These are phyloP conservation scores for Caenorhabditis tropicalis DNA, from an alignment of 1,140 invertebrate species.

Conservation along the genomic window DNA sequence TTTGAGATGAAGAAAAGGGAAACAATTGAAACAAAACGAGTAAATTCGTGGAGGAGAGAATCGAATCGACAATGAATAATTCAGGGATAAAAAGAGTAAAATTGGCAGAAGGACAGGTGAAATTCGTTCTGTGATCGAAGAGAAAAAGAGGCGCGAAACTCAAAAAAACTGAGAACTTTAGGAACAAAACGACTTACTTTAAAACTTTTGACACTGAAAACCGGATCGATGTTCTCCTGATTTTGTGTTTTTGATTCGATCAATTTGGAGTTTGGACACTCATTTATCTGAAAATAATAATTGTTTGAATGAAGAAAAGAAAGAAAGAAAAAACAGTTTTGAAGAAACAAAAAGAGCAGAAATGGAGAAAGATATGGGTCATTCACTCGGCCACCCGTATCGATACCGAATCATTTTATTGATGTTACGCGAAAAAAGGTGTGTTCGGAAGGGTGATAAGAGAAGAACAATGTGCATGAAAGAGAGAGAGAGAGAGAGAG, in stretches of 20 bases:
- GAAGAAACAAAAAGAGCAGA: neutral
- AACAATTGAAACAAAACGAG: neutral
- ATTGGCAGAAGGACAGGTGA: neutral
- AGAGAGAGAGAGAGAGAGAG: neutral
- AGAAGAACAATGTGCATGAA: neutral
- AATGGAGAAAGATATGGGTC: no score
- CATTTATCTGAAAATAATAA: constrained; percentile 9
- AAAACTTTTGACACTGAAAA: neutral
- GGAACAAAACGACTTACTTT: neutral
- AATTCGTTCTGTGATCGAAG: constrained; percentile 9
- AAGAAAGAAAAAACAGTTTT: neutral
- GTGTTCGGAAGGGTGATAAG: neutral
- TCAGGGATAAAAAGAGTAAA: neutral
- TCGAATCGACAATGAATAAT: constrained; percentile 26
- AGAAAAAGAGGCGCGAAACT: neutral
- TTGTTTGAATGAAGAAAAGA: neutral
- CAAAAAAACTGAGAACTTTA: neutral
- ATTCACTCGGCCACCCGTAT: neutral
- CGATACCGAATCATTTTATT: neutral
- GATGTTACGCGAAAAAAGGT: neutral
- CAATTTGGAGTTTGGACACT: constrained; percentile 27
- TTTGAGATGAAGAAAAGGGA: neutral
- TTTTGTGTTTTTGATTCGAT: neutral
- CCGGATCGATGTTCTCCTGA: neutral
- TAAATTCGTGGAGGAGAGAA: neutral